Percentiles rank a stretch among this genome's conserved stretches.
Evolutionary conservation across 2,797 vertebrate species (phyloP).

Genomic region (Liparis tanakae): DNA sequence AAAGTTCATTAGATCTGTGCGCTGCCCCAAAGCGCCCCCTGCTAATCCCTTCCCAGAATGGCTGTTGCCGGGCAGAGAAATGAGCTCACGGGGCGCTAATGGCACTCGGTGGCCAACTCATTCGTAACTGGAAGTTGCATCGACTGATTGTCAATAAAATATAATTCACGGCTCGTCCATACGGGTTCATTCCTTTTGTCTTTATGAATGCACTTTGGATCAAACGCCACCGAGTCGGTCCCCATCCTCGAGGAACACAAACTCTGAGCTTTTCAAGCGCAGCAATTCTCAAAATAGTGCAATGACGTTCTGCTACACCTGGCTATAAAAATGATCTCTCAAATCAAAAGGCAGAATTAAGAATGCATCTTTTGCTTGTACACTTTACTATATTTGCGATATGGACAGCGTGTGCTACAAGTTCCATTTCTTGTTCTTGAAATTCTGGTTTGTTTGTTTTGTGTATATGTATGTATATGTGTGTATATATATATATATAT

Average conservation of each 20-base stretch:
- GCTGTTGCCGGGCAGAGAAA: conserved; percentile 78
- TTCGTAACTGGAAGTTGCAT: conserved; percentile 31
- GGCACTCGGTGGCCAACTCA: conserved; percentile 36
- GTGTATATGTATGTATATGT: no score
- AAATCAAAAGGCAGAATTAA: conserved; percentile 7
- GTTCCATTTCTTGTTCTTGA: no score
- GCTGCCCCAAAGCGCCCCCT: conserved; percentile 34
- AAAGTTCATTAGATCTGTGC: conserved; percentile 70
- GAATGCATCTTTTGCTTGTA: background rate
- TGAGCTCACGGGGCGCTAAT: conserved; percentile 51
- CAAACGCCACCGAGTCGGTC: background rate
- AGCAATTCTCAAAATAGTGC: background rate
- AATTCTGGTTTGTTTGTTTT: no score
- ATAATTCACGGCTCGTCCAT: conserved; percentile 1
- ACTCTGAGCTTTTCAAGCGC: background rate
- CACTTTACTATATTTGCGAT: background rate
- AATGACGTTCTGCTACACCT: background rate
- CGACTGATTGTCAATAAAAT: background rate
- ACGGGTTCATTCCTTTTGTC: background rate
- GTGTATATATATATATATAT: no score
- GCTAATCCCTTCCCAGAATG: conserved; percentile 77
- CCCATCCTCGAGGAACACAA: background rate
- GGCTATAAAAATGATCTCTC: conserved; percentile 2
- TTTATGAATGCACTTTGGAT: background rate
- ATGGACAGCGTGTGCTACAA: background rate